Conservation (phyloP, 2,797 vertebrate species). For the Amphiprion clarkii region DNA sequence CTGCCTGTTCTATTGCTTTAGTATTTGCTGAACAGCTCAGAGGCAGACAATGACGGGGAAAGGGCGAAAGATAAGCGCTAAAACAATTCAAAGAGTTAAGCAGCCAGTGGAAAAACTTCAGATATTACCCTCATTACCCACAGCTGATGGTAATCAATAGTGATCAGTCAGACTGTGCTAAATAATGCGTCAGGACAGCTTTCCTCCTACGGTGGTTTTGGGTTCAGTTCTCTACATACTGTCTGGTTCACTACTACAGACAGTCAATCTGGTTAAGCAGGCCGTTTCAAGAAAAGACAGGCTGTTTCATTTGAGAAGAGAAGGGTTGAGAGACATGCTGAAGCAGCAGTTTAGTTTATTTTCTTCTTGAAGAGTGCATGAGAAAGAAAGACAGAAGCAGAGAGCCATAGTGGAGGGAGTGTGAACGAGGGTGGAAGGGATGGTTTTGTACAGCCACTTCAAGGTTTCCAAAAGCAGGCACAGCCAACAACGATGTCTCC, state of each 20-base stretch:
- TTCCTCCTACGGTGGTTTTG: slow-evolving; percentile 44
- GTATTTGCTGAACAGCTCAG: slow-evolving; percentile 43
- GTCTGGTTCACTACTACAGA: slow-evolving; percentile 59
- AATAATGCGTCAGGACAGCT: neutral
- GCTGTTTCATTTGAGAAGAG: slow-evolving; percentile 71
- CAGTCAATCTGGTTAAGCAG: slow-evolving; percentile 75
- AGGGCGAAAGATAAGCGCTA: slow-evolving; percentile 25
- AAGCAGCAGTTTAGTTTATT: slow-evolving; percentile 80
- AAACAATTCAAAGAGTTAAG: slow-evolving; percentile 46
- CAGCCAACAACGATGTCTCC: slow-evolving; percentile 83
- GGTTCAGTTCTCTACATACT: slow-evolving; percentile 87
- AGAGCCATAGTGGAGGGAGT: slow-evolving; percentile 70
- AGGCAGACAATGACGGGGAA: slow-evolving; percentile 31
- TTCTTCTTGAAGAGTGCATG: slow-evolving; percentile 76
- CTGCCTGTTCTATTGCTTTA: slow-evolving; percentile 8
- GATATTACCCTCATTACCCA: slow-evolving; percentile 65
- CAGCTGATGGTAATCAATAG: slow-evolving; percentile 10
- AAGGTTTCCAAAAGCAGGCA: slow-evolving; percentile 86
- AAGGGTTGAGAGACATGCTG: slow-evolving; percentile 83
- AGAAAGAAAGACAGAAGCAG: slow-evolving; percentile 68
- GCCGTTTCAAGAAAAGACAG: slow-evolving; percentile 70
- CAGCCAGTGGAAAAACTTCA: slow-evolving; percentile 65
- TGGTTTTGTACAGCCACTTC: slow-evolving; percentile 83
- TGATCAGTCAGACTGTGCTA: neutral
- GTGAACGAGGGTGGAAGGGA: slow-evolving; percentile 72